These are phyloP conservation scores for Miniopterus natalensis DNA, from an alignment of 2,113 vertebrate genomes.

Conservation along the genomic window DNA sequence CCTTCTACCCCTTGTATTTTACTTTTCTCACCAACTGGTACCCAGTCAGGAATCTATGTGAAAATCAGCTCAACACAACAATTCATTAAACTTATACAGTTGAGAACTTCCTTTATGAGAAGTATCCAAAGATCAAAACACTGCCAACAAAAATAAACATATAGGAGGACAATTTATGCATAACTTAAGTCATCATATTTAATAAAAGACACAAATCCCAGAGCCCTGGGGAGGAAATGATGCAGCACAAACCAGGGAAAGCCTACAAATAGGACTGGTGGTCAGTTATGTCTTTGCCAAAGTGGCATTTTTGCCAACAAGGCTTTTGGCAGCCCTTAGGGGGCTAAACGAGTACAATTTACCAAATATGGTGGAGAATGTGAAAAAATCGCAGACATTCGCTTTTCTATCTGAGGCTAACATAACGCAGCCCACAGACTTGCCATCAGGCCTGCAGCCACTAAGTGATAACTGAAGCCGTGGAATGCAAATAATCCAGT, in stretches of 20 bases:
- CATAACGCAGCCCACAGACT: conserved; percentile 86
- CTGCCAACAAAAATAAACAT: conserved; percentile 69
- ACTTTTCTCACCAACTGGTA: not conserved
- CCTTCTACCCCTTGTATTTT: not conserved
- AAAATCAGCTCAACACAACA: conserved; percentile 3
- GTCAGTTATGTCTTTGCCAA: conserved; percentile 86
- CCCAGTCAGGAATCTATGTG: not conserved
- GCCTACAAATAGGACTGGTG: conserved; percentile 81
- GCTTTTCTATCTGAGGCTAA: conserved; percentile 88
- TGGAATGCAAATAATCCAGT: conserved; percentile 89
- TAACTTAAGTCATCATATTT: conserved; percentile 70
- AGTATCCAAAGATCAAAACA: conserved; percentile 78
- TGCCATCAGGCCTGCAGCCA: conserved; percentile 86
- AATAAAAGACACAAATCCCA: conserved; percentile 74
- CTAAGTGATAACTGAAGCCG: conserved; percentile 87
- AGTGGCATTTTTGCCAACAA: conserved; percentile 90
- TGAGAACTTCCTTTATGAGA: conserved; percentile 73
- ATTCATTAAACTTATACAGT: not conserved
- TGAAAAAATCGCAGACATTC: conserved; percentile 87
- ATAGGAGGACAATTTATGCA: conserved; percentile 51
- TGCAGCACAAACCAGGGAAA: conserved; percentile 74
- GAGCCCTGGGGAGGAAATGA: conserved; percentile 70
- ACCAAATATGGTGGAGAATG: conserved; percentile 91
- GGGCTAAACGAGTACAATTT: conserved; percentile 82
- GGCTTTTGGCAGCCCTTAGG: conserved; percentile 87